Base-by-base conservation (phyloP, 1,140 invertebrate species). In the Gyrodactylus salaris region DNA sequence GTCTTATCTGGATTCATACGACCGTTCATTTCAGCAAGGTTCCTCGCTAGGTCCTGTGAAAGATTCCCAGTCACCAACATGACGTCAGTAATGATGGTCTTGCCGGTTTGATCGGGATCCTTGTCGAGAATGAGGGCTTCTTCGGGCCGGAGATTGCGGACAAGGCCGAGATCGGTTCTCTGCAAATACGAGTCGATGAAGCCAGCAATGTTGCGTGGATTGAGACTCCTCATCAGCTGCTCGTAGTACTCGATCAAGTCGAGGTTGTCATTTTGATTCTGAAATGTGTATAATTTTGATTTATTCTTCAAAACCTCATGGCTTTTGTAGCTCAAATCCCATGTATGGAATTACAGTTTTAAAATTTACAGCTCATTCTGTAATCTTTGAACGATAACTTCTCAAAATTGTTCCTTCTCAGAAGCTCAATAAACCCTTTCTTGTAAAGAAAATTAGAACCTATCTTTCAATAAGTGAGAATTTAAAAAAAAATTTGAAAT, bases 21-120 rank as follows among this genome's bases (percentile, higher is more conserved):
- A 69, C 34, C 72, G 26, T 73, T 73, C 72, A 73, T 73, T 20
- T 68, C 72, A 19, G 26, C 72, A n/a, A 73, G 20, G 1, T n/a
- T 26, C 16, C 68, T 22, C 25, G 72, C 34, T 2, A 21, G 26
- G 26, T 73, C 34, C 24, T 22, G 23, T 1, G 34, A 20, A 20
- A 73, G 20, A 23, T 68, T 23, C 7, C 72, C 72, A 2, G 72
- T 54, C 1, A 73, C 22, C 1, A 73, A 34, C 2, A 73, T 24
- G 7, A 25, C 20, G 25, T 71, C 70, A 1, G 25, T 26, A 16
- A 25, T 71, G 21, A 71, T 24, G 2, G 70, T 71, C n/a, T 54
- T 54, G 1, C 21, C 2, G 20, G 70, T n/a, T 1, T 25, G 21
- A n/a, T 54, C n/a, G n/a, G 7, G 7, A 16, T 54, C n/a, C 34